A percentile compares a stretch with the other conserved stretches of the same genome.
Evolutionary conservation across 2,797 vertebrate genomes (phyloP).

Genomic region (Coregonus sp.): DNA sequence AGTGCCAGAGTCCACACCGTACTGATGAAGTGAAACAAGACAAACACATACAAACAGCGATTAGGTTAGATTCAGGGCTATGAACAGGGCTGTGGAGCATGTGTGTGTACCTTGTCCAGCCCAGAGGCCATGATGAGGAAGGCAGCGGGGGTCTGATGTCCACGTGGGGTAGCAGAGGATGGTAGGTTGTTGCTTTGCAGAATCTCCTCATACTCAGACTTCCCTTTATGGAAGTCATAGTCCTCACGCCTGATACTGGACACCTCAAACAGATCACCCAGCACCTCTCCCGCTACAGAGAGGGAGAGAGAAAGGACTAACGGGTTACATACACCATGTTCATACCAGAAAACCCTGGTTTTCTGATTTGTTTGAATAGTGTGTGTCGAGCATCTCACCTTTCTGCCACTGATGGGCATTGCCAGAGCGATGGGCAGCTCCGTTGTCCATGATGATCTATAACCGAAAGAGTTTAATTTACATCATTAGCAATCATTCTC

Average conservation of each 20-base stretch:
- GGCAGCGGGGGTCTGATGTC: slow-evolving; percentile 81
- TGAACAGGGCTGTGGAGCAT: neutral
- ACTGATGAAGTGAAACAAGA: slow-evolving; percentile 51
- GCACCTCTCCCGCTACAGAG: slow-evolving; percentile 72
- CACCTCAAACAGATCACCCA: slow-evolving; percentile 81
- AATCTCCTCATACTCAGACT: slow-evolving; percentile 83
- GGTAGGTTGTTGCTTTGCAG: slow-evolving; percentile 81
- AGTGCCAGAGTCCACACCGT: slow-evolving; percentile 72
- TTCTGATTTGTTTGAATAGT: neutral
- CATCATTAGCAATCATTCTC: neutral
- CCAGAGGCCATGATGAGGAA: slow-evolving; percentile 85
- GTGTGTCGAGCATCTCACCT: slow-evolving; percentile 60
- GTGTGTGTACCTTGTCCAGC: slow-evolving; percentile 74
- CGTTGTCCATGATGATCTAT: slow-evolving; percentile 84
- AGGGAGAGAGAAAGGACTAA: neutral
- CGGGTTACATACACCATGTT: neutral
- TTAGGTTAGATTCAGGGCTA: neutral
- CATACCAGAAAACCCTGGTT: neutral
- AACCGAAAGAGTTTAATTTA: slow-evolving; percentile 4
- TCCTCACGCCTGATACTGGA: slow-evolving; percentile 81
- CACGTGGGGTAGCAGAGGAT: slow-evolving; percentile 77
- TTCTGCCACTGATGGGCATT: slow-evolving; percentile 77
- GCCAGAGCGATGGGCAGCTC: slow-evolving; percentile 65
- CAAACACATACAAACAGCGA: neutral
- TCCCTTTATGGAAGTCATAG: slow-evolving; percentile 82